phyloP scores from a whole-genome alignment of 2,888 invertebrate genomes.

The Hirtodrosophila alboralis region DNA sequence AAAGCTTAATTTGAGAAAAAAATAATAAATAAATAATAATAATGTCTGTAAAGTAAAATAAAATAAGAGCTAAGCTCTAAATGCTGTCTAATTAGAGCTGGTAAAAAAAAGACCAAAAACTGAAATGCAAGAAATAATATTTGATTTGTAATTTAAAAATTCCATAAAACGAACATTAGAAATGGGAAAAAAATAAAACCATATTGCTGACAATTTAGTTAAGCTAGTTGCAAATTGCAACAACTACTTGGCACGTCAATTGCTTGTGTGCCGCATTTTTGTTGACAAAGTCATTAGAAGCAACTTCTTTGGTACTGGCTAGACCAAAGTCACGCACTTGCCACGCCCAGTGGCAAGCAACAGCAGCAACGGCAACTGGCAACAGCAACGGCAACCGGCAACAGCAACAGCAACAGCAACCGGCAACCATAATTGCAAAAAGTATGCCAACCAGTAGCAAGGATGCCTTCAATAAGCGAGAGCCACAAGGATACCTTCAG shows the following conservation, averaged over 20 bases:
- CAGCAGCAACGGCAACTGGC: slow-evolving; percentile 4
- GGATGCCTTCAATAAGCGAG: slow-evolving; percentile 32
- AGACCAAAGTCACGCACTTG: slow-evolving; percentile 64
- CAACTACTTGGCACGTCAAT: slow-evolving; percentile 28
- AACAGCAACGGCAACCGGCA: not conserved
- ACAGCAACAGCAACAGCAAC: not conserved
- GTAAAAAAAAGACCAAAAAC: not conserved
- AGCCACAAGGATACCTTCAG: slow-evolving; percentile 38
- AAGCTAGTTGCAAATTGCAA: slow-evolving; percentile 1
- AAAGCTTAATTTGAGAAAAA: too few relatives aligned
- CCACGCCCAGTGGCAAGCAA: slow-evolving; percentile 49
- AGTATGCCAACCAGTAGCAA: slow-evolving; percentile 30
- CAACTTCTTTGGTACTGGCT: slow-evolving; percentile 52
- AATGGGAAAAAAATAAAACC: not conserved
- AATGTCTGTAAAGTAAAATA: too few relatives aligned
- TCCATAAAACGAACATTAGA: not conserved
- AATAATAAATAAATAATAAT: too few relatives aligned
- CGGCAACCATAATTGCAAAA: slow-evolving; percentile 52
- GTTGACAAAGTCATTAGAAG: slow-evolving; percentile 62
- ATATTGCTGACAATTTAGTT: not conserved
- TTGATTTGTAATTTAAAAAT: not conserved
- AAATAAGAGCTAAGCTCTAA: not conserved
- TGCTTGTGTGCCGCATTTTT: slow-evolving; percentile 35
- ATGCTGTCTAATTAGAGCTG: not conserved
- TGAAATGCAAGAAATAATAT: not conserved